These are phyloP conservation scores for Chrysopa pallens DNA, from an alignment of 1,140 invertebrate species.

Conservation along the genomic window DNA sequence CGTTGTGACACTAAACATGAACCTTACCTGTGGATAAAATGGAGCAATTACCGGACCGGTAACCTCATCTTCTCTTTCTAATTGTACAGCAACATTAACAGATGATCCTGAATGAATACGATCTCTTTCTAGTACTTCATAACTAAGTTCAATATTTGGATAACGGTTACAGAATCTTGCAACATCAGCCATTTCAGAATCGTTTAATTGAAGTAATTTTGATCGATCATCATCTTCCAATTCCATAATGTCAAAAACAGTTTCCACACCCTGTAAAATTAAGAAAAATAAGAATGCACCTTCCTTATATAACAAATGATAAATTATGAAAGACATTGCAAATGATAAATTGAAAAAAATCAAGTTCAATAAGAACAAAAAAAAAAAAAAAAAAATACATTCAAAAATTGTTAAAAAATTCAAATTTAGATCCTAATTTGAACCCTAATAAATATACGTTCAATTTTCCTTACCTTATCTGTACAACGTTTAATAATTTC, in stretches of 20 bases:
- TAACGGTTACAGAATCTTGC: slow-evolving; percentile 97
- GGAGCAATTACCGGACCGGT: slow-evolving; percentile 93
- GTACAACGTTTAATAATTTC: slow-evolving; percentile 85
- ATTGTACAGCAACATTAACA: slow-evolving; percentile 74
- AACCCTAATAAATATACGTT: too few species aligned
- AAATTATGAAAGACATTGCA: too few species aligned
- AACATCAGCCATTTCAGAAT: slow-evolving; percentile 88
- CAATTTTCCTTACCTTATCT: slow-evolving; percentile 43
- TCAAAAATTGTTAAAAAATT: too few species aligned
- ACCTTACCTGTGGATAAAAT: slow-evolving; percentile 86
- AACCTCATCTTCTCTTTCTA: slow-evolving; percentile 96
- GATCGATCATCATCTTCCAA: slow-evolving; percentile 87
- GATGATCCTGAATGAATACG: slow-evolving; percentile 58
- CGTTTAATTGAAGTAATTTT: slow-evolving; percentile 65
- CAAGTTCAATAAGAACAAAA: too few species aligned
- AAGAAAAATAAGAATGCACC: too few species aligned
- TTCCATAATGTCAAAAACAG: slow-evolving; percentile 98
- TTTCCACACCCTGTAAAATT: slow-evolving; percentile 58
- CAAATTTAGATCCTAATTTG: too few species aligned
- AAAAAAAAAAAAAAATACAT: too few species aligned
- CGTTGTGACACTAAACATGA: too few species aligned
- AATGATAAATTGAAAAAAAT: too few species aligned
- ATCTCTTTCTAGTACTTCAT: slow-evolving; percentile 78
- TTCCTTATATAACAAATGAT: too few species aligned
- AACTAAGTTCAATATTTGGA: slow-evolving; percentile 94